A percentile compares a stretch with the other conserved stretches of the same genome.
Evolutionary conservation across 2,113 vertebrate species (phyloP).

Genomic region (sheep (Ovis aries)): ARS-UI_Ramb_v3.0 NC_056057.1:80242501-80243000

Average conservation of each 20-base stretch:
- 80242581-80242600: neutral
- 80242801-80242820: neutral
- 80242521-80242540: neutral
- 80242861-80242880: neutral
- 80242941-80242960: neutral
- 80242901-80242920: neutral
- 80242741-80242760: neutral
- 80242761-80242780: neutral
- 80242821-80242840: neutral
- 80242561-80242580: neutral
- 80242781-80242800: neutral
- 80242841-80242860: neutral
- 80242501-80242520: neutral
- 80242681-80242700: neutral
- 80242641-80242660: neutral
- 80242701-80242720: neutral
- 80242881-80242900: neutral
- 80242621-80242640: neutral
- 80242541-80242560: neutral
- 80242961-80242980: neutral
- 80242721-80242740: neutral
- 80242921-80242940: neutral
- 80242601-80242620: neutral
- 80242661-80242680: neutral
- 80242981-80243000: neutral